phyloP scores from a whole-genome alignment of 2,888 invertebrate species.

The Lamellibrachia columna region DNA sequence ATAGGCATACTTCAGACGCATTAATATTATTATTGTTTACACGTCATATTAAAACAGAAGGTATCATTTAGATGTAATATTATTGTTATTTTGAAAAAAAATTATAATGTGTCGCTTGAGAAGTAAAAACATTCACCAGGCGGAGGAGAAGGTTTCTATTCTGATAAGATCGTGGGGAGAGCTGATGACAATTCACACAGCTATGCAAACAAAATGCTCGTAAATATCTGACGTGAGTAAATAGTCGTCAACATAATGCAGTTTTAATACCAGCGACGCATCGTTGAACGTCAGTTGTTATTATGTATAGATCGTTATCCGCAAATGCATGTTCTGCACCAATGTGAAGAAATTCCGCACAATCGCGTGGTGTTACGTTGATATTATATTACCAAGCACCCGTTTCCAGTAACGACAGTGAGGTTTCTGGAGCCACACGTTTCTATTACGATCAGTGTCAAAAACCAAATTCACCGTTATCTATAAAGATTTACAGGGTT shows the following conservation, averaged over 20 bases:
- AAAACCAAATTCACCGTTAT: neutral
- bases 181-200: neutral
- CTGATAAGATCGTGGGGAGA: neutral
- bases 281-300: neutral
- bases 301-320: neutral
- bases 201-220: neutral
- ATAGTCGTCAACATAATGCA: neutral
- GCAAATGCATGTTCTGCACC: neutral
- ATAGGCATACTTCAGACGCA: no score
- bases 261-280: neutral
- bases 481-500: neutral
- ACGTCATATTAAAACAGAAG: neutral
- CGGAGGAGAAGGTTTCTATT: neutral
- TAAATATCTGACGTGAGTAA: neutral
- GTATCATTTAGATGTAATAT: neutral
- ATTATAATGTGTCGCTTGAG: neutral
- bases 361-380: neutral
- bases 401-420: neutral
- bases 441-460: no score
- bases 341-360: neutral
- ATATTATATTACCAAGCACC: neutral
- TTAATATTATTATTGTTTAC: no score
- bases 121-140: neutral
- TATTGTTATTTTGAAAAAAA: neutral
- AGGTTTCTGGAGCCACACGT: neutral